Evolutionary conservation across 2,888 invertebrate genomes (phyloP).

Genomic region (Allophyes oxyacanthae): DNA sequence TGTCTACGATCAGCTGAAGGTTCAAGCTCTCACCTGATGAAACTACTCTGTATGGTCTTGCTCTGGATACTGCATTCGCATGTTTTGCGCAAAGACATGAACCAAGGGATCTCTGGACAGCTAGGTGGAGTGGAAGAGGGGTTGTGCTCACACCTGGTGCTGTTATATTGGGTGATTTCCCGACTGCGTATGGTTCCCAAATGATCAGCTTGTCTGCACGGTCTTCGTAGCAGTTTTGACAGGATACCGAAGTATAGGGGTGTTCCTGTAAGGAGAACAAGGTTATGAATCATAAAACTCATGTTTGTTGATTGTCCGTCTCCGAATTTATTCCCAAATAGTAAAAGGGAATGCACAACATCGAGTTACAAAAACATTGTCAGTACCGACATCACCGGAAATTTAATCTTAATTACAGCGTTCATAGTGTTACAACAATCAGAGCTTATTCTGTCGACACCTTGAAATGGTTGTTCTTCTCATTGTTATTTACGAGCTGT

Average conservation of each 20-base stretch:
- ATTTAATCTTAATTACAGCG: too few relatives aligned
- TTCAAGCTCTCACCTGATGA: slow-evolving; percentile 95
- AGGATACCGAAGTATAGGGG: slow-evolving; percentile 94
- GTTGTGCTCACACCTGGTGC: slow-evolving; percentile 77
- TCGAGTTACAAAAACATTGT: too few relatives aligned
- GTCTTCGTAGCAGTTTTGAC: slow-evolving; percentile 96
- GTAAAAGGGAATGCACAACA: too few relatives aligned
- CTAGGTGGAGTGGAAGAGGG: slow-evolving; percentile 89
- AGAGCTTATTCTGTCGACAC: too few relatives aligned
- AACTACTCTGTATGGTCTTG: slow-evolving; percentile 91
- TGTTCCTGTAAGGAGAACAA: slow-evolving; percentile 88
- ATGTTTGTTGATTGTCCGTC: background rate
- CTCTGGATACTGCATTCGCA: slow-evolving; percentile 89
- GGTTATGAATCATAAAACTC: background rate
- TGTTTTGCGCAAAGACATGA: slow-evolving; percentile 93
- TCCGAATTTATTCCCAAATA: background rate
- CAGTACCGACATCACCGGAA: too few relatives aligned
- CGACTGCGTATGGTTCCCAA: slow-evolving; percentile 91
- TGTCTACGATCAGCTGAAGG: slow-evolving; percentile 94
- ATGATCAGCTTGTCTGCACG: slow-evolving; percentile 95
- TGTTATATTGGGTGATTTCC: slow-evolving; percentile 71
- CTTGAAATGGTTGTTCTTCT: too few relatives aligned
- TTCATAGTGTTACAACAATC: too few relatives aligned
- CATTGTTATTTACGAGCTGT: too few relatives aligned
- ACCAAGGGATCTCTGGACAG: slow-evolving; percentile 91